Conservation (phyloP, 2,113 vertebrate genomes). For the Galemys pyrenaicus region DNA sequence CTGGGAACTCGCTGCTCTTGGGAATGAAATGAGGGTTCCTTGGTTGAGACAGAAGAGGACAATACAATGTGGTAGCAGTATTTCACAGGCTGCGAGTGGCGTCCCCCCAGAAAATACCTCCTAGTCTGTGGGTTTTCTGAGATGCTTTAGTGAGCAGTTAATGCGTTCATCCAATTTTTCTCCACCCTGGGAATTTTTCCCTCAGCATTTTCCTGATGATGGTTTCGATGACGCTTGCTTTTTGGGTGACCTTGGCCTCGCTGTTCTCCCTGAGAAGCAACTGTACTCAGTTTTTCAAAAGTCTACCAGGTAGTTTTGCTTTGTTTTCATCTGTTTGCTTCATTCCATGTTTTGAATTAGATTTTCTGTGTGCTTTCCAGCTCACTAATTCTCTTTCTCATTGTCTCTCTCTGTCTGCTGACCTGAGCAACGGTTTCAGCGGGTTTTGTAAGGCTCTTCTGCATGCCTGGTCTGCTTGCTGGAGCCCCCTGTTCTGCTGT, state of each 20-base stretch:
- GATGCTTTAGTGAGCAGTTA: neutral
- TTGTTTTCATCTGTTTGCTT: neutral
- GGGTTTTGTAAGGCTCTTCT: neutral
- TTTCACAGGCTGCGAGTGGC: neutral
- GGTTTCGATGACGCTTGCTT: neutral
- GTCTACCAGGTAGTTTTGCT: neutral
- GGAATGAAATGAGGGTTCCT: neutral
- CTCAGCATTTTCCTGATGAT: neutral
- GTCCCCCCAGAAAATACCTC: neutral
- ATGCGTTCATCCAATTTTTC: neutral
- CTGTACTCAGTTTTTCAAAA: neutral
- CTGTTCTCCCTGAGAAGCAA: neutral
- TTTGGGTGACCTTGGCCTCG: neutral
- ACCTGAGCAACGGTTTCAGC: neutral
- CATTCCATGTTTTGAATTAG: neutral
- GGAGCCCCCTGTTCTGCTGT: neutral
- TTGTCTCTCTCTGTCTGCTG: neutral
- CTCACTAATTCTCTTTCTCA: neutral
- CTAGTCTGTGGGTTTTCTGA: neutral
- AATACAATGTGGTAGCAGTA: neutral
- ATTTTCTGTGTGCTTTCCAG: neutral
- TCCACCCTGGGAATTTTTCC: neutral
- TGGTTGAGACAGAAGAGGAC: neutral
- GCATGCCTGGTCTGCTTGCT: neutral
- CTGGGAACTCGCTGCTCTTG: fast-evolving